Evolutionary conservation across 92 coral and sea anemone species (phyloP), one percentile per base, ranked within the genome.

Genomic region (Zoanthus gigantus): DNA sequence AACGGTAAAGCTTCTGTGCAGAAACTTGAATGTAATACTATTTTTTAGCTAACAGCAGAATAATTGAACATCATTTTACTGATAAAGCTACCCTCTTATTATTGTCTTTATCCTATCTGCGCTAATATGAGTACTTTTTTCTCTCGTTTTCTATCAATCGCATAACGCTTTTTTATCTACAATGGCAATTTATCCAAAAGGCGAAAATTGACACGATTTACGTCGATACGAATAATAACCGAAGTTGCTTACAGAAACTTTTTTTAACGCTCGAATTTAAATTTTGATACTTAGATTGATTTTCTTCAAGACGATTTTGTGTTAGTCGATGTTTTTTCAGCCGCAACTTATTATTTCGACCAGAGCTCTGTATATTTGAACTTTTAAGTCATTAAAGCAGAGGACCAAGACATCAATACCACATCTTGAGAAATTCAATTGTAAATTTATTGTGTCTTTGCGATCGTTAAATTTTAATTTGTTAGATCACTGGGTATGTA

Each of bases 401-500:
- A 58, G 46, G 66, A 61, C 60, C 16, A 2, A 63, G 63, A 81
- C 58, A 81, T 81, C 85, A 81, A 81, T 67, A 81, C 32, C 75
- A 28, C 12, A 46, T 73, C 14, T 66, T 71, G 85, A 31, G 34
- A 81, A 67, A 65, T 66, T 81, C 85, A 47, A 81, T 66, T 81
- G 85, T 46, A 17, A 45, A 65, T 81, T 81, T 80, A 81, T 66
- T 81, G 73, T 46, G 46, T 66, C 48, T 67, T 67, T 73, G 61
- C 2, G 85, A 46, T 81, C 85, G 85, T 81, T 81, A 81, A 81
- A 81, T 81, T 45, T 81, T 81, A 81, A 81, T 81, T 81, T 81
- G 60, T 28, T 81, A 65, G 85, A 65, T 81, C 85, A 65, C 74
- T 66, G 46, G 47, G 84, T 42, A 81, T 65, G 74, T 42, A 12